A percentile compares a stretch with the other conserved stretches of the same genome.
Evolutionary conservation across 2,113 vertebrate species (phyloP).

Genomic region (Corvus hawaiiensis): DNA sequence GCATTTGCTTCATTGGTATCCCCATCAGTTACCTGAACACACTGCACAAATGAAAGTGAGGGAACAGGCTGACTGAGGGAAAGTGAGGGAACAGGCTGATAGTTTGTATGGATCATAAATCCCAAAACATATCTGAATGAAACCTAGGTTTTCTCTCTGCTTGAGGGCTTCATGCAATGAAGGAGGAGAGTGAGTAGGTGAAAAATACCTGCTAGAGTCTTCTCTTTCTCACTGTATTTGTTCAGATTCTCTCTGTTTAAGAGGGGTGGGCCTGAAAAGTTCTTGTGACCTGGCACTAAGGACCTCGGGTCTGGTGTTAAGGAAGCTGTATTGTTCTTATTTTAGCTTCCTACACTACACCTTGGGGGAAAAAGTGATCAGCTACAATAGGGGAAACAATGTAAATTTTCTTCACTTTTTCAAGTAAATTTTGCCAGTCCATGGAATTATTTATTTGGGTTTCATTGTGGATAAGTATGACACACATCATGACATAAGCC

Average conservation of each 20-base stretch:
- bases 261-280: background rate
- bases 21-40: background rate
- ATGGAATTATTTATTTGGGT: constrained; percentile 44
- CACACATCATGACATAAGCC: constrained; percentile 30
- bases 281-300: background rate
- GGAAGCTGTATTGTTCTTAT: background rate
- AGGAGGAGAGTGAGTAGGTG: background rate
- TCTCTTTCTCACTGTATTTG: background rate
- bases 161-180: background rate
- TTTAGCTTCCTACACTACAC: background rate
- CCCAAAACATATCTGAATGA: background rate
- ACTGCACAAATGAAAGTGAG: background rate
- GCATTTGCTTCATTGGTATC: background rate
- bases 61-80: background rate
- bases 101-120: background rate
- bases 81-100: background rate
- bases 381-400: background rate
- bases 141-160: background rate
- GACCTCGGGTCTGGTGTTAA: accelerated
- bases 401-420: constrained; percentile 22
- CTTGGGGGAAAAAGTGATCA: background rate
- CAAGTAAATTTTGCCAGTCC: constrained; percentile 28
- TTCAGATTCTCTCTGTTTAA: background rate
- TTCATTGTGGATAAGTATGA: constrained; percentile 34
- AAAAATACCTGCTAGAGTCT: background rate